phyloP scores from a whole-genome alignment of 2,888 invertebrate species.

The Antitype chi region DNA sequence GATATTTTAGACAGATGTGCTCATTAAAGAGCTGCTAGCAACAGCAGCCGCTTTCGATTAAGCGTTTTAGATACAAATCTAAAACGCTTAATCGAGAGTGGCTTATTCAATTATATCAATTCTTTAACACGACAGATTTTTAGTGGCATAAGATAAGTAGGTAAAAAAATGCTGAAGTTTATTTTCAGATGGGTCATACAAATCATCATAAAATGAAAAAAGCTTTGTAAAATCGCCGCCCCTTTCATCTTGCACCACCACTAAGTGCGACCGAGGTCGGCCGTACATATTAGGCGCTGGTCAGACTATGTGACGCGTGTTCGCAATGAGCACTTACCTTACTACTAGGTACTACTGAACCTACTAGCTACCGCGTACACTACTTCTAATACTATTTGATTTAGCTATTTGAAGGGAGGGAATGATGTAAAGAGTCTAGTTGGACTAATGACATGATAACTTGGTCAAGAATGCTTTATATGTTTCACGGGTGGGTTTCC shows the following conservation, averaged over 20 bases:
- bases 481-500: background rate
- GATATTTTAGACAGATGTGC: background rate
- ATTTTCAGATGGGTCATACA: background rate
- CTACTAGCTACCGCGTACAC: slow-evolving; percentile 48
- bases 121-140: background rate
- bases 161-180: background rate
- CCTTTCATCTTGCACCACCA: slow-evolving; percentile 62
- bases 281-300: slow-evolving; percentile 84
- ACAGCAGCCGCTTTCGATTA: no score
- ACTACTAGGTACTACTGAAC: slow-evolving; percentile 63
- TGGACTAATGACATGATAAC: slow-evolving; percentile 5
- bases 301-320: slow-evolving; percentile 83
- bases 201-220: background rate
- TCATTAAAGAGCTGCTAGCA: background rate
- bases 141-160: background rate
- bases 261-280: slow-evolving; percentile 79
- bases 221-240: slow-evolving; percentile 20
- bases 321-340: slow-evolving; percentile 73
- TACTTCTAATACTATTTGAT: slow-evolving; percentile 47
- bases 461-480: background rate
- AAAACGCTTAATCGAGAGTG: background rate
- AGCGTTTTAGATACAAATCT: no score
- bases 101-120: background rate
- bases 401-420: slow-evolving; percentile 3
- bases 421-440: slow-evolving; percentile 30